Evolutionary conservation across 2,888 invertebrate species (phyloP).

Genomic region (Koerneria pararmatus): DNA sequence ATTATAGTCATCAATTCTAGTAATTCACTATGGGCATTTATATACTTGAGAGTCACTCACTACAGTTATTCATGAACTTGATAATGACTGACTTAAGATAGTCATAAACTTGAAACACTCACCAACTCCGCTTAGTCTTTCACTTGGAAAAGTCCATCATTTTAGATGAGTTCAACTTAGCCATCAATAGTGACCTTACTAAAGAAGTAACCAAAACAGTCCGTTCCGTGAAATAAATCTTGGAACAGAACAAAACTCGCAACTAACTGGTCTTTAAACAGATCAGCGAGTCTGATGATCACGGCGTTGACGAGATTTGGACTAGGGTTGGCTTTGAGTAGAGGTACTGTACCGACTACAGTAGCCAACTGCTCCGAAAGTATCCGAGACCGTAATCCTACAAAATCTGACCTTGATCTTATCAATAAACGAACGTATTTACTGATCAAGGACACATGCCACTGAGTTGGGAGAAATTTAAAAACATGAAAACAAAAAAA

Average conservation of each 20-base stretch:
- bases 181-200: background rate
- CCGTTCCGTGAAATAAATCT: background rate
- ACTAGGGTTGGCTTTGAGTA: slow-evolving; percentile 92
- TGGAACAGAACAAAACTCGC: background rate
- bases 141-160: too few species aligned
- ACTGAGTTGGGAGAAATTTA: background rate
- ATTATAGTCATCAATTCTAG: too few species aligned
- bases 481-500: background rate
- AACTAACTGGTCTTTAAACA: slow-evolving; percentile 73
- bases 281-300: slow-evolving; percentile 85
- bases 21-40: too few species aligned
- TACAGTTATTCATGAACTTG: too few species aligned
- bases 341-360: slow-evolving; percentile 84
- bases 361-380: slow-evolving; percentile 95
- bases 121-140: too few species aligned
- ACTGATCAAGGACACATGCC: background rate
- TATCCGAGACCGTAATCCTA: slow-evolving; percentile 82
- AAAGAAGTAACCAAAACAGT: background rate
- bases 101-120: too few species aligned
- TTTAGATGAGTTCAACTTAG: too few species aligned
- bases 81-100: too few species aligned
- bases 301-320: slow-evolving; percentile 95
- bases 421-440: too few species aligned
- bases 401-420: too few species aligned
- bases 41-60: too few species aligned